phyloP scores from a whole-genome alignment of 2,797 vertebrate species.

The Enteromius mattozi region DNA sequence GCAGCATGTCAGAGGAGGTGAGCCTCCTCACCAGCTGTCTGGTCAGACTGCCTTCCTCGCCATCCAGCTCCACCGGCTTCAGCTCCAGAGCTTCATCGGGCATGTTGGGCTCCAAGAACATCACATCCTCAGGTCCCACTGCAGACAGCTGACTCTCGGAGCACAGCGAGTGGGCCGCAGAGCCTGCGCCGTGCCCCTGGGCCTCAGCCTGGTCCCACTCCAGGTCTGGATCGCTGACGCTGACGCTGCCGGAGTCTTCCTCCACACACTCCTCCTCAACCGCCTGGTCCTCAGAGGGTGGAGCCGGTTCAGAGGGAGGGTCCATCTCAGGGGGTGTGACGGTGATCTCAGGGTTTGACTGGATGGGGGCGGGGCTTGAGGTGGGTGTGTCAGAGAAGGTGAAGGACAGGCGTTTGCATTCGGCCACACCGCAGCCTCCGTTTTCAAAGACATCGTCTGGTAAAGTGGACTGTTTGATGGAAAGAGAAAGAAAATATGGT shows the following conservation, averaged over 20 bases:
- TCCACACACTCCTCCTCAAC: constrained; percentile 72
- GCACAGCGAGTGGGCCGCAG: constrained; percentile 66
- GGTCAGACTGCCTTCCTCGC: constrained; percentile 91
- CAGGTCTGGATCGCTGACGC: constrained; percentile 69
- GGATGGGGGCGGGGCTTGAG: constrained; percentile 72
- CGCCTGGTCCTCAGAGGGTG: constrained; percentile 65
- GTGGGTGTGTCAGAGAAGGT: constrained; percentile 82
- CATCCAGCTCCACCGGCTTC: constrained; percentile 94
- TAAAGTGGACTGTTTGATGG: constrained; percentile 82
- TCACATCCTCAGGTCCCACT: constrained; percentile 72
- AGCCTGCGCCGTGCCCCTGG: constrained; percentile 68
- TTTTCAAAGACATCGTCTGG: constrained; percentile 92
- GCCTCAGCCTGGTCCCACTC: constrained; percentile 79
- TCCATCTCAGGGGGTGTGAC: constrained; percentile 81
- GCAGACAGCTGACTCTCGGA: constrained; percentile 71
- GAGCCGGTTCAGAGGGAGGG: constrained; percentile 60
- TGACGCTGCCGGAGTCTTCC: constrained; percentile 69
- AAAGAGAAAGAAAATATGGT: constrained; percentile 1
- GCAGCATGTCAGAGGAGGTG: constrained; percentile 84
- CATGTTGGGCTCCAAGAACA: constrained; percentile 80
- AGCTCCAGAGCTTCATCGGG: constrained; percentile 83
- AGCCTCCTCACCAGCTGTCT: constrained; percentile 94
- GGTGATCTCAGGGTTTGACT: constrained; percentile 87
- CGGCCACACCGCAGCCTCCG: constrained; percentile 75
- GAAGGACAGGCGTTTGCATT: constrained; percentile 90